phyloP scores from a whole-genome alignment of 2,113 vertebrate genomes.

The Nycticorax nycticorax region DNA sequence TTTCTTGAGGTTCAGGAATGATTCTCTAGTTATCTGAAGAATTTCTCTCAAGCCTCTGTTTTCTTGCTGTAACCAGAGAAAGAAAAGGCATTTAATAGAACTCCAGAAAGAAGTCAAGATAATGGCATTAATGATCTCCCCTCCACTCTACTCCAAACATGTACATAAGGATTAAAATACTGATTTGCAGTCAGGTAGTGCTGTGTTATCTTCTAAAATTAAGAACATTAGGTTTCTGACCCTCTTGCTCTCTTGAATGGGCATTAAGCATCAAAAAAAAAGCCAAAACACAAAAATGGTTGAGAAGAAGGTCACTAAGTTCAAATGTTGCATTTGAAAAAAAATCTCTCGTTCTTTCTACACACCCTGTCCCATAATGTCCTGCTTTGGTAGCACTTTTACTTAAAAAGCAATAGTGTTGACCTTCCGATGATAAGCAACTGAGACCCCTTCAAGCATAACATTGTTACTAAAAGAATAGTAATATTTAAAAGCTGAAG shows the following conservation, averaged over 20 bases:
- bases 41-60: conserved; percentile 93
- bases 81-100: background rate
- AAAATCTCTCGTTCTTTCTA: background rate
- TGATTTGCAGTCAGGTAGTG: background rate
- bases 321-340: background rate
- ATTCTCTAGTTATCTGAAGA: conserved; percentile 94
- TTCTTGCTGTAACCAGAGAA: conserved; percentile 79
- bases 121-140: background rate
- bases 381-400: background rate
- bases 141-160: background rate
- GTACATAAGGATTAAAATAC: background rate
- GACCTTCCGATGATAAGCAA: background rate
- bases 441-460: background rate
- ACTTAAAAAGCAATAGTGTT: background rate
- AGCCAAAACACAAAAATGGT: background rate
- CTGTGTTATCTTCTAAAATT: background rate
- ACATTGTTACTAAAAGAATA: background rate
- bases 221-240: background rate
- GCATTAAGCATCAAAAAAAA: background rate
- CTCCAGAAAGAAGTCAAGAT: background rate
- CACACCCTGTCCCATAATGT: background rate
- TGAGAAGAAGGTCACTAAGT: background rate
- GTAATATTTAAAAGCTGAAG: background rate
- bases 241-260: background rate
- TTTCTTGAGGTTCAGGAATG: conserved; percentile 89